Evolutionary conservation across 2,113 vertebrate species (phyloP), one percentile per base, ranked within the genome.

Genomic region (Bagarius yarrelli): DNA sequence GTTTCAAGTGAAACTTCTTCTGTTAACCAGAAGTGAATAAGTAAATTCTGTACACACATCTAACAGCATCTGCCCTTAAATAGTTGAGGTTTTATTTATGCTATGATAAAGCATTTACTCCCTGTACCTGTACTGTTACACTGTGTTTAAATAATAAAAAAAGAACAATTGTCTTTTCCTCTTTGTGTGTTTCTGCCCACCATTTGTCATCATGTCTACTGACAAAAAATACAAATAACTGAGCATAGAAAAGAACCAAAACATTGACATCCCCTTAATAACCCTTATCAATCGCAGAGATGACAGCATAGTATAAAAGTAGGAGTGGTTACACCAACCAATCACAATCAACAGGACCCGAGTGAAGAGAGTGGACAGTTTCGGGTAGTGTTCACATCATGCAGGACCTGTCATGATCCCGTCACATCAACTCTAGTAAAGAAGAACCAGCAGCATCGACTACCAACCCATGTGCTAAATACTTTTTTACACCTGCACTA

Each of bases 211-310:
- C 36, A 69, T 25, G 40, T 47, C 13, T 23, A 50, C 67, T 27
- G 67, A 71, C n/a, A n/a, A 44, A 71, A 27, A 71, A 71, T 30
- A 25, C 44, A 71, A 50, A 50, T 16, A 70, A 6, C 67, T 69
- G 23, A 18, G n/a, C 44, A 71, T 16, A 50, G 67, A 25, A 47
- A 69, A 13, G 5, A 70, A 25, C n/a, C n/a, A 23, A 25, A 1
- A 70, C 66, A 47, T 0, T 11, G 30, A 32, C 2, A 30, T 8
- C 8, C 6, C 0, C 13, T 27, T 8, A n/a, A 3, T 8, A 64
- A 64, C 8, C 4, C 34, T 5, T 0, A 11, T 4, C 34, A 0
- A 34, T 63, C 40, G 19, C 63, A 66, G 64, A 67, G 34, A 5
- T 67, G 12, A n/a, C 23, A 25, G 66, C 66, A 69, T 25, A 47